Evolutionary conservation across 2,797 vertebrate genomes (phyloP), one percentile per base, ranked within the genome.

Genomic region (Brotula barbata): DNA sequence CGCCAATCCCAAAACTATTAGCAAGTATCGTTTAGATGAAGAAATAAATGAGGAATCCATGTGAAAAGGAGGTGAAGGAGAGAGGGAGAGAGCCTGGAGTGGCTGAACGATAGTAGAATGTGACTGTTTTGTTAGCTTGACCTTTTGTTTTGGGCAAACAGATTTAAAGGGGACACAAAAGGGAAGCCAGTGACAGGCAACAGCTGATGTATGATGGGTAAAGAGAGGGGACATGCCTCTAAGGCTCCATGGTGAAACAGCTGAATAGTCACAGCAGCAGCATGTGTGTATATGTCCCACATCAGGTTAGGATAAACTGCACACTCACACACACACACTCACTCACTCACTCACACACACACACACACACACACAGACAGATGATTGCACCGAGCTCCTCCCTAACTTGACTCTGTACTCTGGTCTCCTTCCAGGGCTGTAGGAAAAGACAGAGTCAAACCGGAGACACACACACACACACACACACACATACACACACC

Each of bases 81-180:
- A 54, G 66, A 67, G 63, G 42, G 44, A 80, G 79, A 72, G 61
- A 55, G 52, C 44, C 22, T 51, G 13, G 14, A 49, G 13, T 0
- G 41, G 47, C 21, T 79, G 73, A 84, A 78, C 77, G 64, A 75
- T 71, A 44, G 70, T 39, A 74, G 68, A 81, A 85, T 78, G 79
- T 49, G 48, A 58, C 74, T 77, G 82, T 84, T 87, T 89, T 84
- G 80, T 85, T 78, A 62, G 73, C 75, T 65, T 82, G 86, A 91
- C 87, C 89, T 90, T 82, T 92, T 92, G 89, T 92, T 90, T 87
- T 81, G 62, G 73, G 85, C 88, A 92, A 91, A 92, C 88, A 85
- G 83, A 89, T 89, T 89, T 87, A 86, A 77, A 85, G 41, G 52
- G 23, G 22, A 74, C 75, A 85, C 86, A 89, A 90, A 88, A 78